These are phyloP conservation scores for Lordiphosa collinella DNA, from an alignment of 1,140 invertebrate genomes.

Conservation along the genomic window DNA sequence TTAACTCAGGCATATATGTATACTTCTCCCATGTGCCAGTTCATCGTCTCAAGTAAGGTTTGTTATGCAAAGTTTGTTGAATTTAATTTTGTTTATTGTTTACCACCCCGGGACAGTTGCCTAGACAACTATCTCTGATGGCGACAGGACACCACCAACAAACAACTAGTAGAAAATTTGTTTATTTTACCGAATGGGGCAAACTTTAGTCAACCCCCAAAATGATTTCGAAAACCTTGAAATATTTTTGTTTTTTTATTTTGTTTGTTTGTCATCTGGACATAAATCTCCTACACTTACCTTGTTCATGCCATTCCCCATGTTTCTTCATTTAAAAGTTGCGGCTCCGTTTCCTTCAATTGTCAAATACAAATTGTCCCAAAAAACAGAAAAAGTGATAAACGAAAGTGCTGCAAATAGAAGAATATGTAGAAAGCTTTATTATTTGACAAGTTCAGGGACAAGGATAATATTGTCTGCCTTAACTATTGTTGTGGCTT, in stretches of 20 bases:
- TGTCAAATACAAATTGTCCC: constrained; percentile 45
- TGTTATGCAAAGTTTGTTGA: not conserved
- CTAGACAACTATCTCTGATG: constrained; percentile 46
- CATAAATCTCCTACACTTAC: constrained; percentile 79
- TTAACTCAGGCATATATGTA: too few species aligned
- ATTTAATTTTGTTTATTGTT: constrained; percentile 11
- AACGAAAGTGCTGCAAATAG: constrained; percentile 3
- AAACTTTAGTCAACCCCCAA: not conserved
- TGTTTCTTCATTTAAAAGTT: constrained; percentile 80
- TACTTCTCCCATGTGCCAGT: constrained; percentile 60
- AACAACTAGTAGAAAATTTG: not conserved
- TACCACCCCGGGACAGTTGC: constrained; percentile 17
- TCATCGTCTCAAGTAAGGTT: constrained; percentile 18
- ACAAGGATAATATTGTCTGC: constrained; percentile 25
- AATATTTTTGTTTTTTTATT: not conserved
- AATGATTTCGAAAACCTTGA: constrained; percentile 5
- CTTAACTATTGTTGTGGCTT: constrained; percentile 26
- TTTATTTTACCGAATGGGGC: not conserved
- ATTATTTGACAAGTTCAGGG: constrained; percentile 58
- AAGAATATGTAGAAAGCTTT: constrained; percentile 10
- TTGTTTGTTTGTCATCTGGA: not conserved
- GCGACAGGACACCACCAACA: constrained; percentile 10
- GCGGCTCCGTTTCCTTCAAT: constrained; percentile 42
- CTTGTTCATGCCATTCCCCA: constrained; percentile 91
- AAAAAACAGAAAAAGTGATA: constrained; percentile 11